These are phyloP conservation scores for Nematolebias whitei DNA, from an alignment of 2,113 vertebrate species.

Conservation along the genomic window DNA sequence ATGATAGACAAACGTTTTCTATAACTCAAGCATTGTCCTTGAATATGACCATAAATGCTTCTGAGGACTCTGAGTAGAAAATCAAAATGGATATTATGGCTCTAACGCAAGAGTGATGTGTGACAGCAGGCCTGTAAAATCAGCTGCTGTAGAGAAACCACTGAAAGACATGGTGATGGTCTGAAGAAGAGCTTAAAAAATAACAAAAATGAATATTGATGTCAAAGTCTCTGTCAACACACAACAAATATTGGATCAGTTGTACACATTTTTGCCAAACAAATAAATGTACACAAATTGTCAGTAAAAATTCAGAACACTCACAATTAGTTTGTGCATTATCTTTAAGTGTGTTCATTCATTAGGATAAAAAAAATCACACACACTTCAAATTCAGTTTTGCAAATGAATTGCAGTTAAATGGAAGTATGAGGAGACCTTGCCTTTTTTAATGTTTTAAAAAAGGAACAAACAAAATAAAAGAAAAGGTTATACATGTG, in stretches of 20 bases:
- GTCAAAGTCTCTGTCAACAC: background rate
- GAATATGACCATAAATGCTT: constrained; percentile 14
- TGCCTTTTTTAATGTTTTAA: no score
- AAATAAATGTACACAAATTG: background rate
- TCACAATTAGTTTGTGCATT: background rate
- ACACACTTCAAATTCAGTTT: no score
- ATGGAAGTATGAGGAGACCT: no score
- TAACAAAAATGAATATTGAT: background rate
- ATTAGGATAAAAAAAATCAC: background rate
- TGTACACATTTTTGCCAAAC: background rate
- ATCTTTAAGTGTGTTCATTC: background rate
- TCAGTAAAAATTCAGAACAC: no score
- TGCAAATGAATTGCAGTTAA: no score
- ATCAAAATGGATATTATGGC: constrained; percentile 15
- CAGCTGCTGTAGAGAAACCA: background rate
- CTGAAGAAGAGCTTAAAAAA: background rate
- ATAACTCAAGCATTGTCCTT: constrained; percentile 17
- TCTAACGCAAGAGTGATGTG: background rate
- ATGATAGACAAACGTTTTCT: constrained; percentile 38
- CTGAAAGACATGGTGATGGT: no score
- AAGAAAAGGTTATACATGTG: no score
- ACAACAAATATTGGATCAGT: background rate
- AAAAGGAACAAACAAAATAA: no score
- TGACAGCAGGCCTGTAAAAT: background rate
- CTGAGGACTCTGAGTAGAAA: no score